Evolutionary conservation across 2,888 invertebrate genomes (phyloP).

Genomic region (Mycalesis mineus): DNA sequence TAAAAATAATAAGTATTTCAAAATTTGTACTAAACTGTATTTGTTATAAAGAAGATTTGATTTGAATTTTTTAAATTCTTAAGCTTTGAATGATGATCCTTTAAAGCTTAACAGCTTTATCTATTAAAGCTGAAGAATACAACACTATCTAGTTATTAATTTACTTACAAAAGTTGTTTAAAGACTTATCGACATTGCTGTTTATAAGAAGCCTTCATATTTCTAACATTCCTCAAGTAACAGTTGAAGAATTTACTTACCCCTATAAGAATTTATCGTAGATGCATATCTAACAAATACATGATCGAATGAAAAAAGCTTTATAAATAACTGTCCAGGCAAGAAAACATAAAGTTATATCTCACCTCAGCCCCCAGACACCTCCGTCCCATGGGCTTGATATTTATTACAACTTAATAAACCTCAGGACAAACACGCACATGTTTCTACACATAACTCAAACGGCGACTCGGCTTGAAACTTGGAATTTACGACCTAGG

Average conservation of each 20-base stretch:
- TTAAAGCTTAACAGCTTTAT: too few species aligned
- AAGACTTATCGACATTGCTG: too few species aligned
- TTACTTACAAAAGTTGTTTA: too few species aligned
- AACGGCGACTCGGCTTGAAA: conserved; percentile 51
- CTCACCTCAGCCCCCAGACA: conserved; percentile 40
- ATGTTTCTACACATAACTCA: conserved; percentile 64
- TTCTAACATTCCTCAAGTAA: not conserved
- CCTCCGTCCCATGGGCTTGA: conserved; percentile 53
- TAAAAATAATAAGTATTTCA: too few species aligned
- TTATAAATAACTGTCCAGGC: conserved; percentile 24
- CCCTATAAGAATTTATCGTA: not conserved
- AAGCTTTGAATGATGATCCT: too few species aligned
- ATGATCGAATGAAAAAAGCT: conserved; percentile 19
- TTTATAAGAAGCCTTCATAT: not conserved
- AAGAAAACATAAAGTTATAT: conserved; percentile 18
- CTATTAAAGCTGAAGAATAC: too few species aligned
- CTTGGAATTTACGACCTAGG: conserved; percentile 71
- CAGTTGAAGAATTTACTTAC: conserved; percentile 4
- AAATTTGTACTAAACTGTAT: too few species aligned
- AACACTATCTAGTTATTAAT: too few species aligned
- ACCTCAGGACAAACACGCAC: conserved; percentile 62
- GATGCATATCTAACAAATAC: conserved; percentile 14
- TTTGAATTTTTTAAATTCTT: too few species aligned
- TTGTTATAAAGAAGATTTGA: too few species aligned
- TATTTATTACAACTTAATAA: conserved; percentile 76